Evolutionary conservation across 64 coral and sea anemone genomes (phyloP).

Genomic region (Hydrozoanthus tunicans): DNA sequence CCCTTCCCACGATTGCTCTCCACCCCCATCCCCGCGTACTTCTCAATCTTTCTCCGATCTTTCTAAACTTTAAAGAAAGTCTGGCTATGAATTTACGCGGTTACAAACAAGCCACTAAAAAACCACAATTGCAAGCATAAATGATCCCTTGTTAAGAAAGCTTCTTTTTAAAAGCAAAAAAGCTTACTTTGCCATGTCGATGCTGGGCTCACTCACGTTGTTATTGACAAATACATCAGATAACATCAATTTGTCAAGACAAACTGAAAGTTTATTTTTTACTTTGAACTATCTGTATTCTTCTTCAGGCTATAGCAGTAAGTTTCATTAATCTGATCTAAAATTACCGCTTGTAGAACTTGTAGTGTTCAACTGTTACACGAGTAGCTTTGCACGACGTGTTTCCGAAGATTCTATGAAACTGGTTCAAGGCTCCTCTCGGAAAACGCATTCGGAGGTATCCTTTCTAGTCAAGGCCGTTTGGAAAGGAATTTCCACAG

Average conservation of each 20-base stretch:
- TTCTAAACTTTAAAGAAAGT: neutral
- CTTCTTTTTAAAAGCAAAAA: conserved; percentile 24
- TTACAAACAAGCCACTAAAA: conserved; percentile 8
- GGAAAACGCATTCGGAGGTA: neutral
- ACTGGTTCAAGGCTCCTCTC: conserved; percentile 1
- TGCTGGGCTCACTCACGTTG: too few species aligned
- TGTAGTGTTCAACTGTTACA: neutral
- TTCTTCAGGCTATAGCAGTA: too few species aligned
- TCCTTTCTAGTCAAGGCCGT: neutral
- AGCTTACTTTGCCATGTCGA: conserved; percentile 10
- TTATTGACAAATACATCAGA: too few species aligned
- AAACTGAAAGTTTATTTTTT: too few species aligned
- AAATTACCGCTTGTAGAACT: too few species aligned
- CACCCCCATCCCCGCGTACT: neutral
- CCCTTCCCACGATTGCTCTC: neutral
- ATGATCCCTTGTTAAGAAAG: conserved; percentile 28
- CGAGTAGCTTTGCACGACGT: neutral
- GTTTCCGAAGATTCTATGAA: neutral
- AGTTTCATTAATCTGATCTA: too few species aligned
- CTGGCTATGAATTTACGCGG: neutral
- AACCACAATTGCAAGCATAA: conserved; percentile 23
- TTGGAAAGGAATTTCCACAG: too few species aligned
- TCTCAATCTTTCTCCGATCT: neutral
- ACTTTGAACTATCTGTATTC: too few species aligned
- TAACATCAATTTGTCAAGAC: too few species aligned